Evolutionary conservation across 2,797 vertebrate genomes (phyloP), one percentile per base, ranked within the genome.

Genomic region (Sebastes hubbsi): DNA sequence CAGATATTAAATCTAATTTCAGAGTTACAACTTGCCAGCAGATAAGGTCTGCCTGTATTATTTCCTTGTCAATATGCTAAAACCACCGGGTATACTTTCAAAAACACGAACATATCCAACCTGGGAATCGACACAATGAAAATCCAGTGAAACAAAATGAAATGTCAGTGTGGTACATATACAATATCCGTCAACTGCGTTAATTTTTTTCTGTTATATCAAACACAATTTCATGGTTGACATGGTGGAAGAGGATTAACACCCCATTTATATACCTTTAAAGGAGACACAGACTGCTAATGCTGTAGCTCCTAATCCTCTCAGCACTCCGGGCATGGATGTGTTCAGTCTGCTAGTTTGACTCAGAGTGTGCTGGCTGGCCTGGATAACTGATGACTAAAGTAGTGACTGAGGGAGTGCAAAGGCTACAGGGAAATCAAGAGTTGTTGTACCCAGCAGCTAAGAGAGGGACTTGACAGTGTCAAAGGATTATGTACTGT

Each of bases 251-350:
- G 90, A 92, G 93, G 94, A 94, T 95, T 94, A 94, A 88, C 82
- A 88, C 78, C 89, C 91, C 90, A 92, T 91, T 91, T 93, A 87
- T 94, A 94, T 93, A 94, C 93, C 92, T 95, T 95, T 93, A 93
- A 92, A 90, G 84, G 90, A 93, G 91, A 92, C 86, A 87, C 86
- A 85, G 90, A 85, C 82, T 81, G 88, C 84, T 94, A 93, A 94
- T 92, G 75, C 89, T 82, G 79, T 76, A 76, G 85, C 79, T 80
- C 72, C 71, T 95, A 94, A 95, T 95, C 93, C 93, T 88, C 73
- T 78, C 69, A 80, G 76, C 80, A 90, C 90, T 91, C 70, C 32
- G 63, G 84, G 88, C 87, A 52, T 27, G 75, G 89, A 90, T 91
- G 88, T 84, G 84, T 87, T 92, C 84, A 80, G 88, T 93, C 90